These are phyloP conservation scores for Cariama cristata DNA, from an alignment of 2,113 vertebrate genomes.

Conservation along the genomic window DNA sequence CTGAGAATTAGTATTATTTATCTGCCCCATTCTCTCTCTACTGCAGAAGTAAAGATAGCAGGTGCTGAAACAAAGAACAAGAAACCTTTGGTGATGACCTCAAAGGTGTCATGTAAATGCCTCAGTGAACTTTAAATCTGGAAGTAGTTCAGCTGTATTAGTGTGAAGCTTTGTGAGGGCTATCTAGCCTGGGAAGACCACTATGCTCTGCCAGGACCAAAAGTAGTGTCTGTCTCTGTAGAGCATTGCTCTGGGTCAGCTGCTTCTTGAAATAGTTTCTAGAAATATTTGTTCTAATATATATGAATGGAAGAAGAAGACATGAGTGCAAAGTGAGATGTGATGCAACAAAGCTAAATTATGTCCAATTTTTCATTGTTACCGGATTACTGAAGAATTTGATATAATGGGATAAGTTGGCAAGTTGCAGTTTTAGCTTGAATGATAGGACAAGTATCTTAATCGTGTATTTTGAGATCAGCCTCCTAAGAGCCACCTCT, in stretches of 20 bases:
- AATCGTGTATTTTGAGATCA: not conserved
- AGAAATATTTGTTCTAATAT: not conserved
- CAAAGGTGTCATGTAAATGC: not conserved
- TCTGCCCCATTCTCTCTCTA: not conserved
- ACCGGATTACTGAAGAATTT: not conserved
- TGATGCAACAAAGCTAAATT: not conserved
- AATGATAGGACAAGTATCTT: not conserved
- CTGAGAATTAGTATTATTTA: not conserved
- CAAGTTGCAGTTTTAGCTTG: not conserved
- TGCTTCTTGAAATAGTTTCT: not conserved
- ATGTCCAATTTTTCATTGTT: not conserved
- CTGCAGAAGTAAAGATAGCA: not conserved
- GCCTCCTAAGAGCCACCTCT: not conserved
- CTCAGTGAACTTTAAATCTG: not conserved
- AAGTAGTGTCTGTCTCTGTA: not conserved
- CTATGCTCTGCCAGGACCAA: not conserved
- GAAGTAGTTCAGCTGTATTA: not conserved
- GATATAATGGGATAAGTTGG: not conserved
- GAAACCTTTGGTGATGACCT: not conserved
- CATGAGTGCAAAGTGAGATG: not conserved
- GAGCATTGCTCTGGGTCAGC: not conserved
- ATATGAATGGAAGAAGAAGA: not conserved
- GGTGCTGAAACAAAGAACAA: not conserved
- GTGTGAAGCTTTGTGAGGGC: not conserved
- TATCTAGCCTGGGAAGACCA: not conserved